phyloP scores from a whole-genome alignment of 2,888 invertebrate species.

The Syritta pipiens region DNA sequence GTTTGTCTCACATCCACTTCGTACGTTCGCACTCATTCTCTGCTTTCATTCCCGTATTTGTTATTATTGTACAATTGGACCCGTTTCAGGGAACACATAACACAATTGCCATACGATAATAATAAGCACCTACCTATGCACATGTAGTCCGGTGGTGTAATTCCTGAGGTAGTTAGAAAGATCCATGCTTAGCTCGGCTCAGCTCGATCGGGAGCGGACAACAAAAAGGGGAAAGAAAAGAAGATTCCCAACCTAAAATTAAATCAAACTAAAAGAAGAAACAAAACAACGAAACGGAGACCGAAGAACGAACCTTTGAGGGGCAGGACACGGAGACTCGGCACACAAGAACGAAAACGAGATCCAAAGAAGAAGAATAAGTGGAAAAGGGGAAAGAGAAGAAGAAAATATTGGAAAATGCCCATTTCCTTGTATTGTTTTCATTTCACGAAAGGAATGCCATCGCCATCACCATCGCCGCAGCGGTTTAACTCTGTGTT shows the following conservation, averaged over 20 bases:
- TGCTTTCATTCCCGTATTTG: conserved; percentile 10
- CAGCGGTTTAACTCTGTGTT: conserved; percentile 21
- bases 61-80: conserved; percentile 41
- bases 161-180: conserved; percentile 6
- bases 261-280: conserved; percentile 23
- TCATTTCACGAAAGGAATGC: conserved; percentile 44
- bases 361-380: not conserved
- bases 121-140: conserved; percentile 32
- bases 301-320: not conserved
- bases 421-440: conserved; percentile 40
- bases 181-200: not conserved
- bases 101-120: conserved; percentile 11
- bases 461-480: conserved; percentile 7
- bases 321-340: not conserved
- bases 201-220: conserved; percentile 4
- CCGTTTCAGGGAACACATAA: conserved; percentile 26
- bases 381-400: not conserved
- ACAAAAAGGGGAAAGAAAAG: not conserved
- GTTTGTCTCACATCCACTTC: conserved; percentile 4
- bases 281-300: conserved; percentile 5
- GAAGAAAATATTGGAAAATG: conserved; percentile 43
- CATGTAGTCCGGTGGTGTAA: not conserved
- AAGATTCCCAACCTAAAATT: conserved; percentile 46
- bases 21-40: not conserved
- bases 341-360: not conserved